Conservation (phyloP, 1,140 invertebrate species). For the Holcopasites calliopsidis region DNA sequence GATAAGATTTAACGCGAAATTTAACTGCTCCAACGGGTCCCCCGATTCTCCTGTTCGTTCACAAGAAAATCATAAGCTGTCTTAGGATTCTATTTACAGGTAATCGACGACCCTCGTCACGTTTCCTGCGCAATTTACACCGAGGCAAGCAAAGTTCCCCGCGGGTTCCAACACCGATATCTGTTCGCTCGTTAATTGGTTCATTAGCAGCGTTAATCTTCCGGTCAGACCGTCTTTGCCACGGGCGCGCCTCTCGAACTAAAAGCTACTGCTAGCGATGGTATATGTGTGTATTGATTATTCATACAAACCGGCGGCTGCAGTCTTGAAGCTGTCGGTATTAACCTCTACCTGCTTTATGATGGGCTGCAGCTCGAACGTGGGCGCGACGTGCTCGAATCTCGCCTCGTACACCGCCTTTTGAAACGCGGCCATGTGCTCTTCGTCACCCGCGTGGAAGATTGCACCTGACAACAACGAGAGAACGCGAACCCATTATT, state of each 20-base stretch:
- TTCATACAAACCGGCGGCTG: conserved; percentile 58
- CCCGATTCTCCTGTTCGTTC: no score
- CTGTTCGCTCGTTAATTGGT: no score
- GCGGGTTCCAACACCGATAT: no score
- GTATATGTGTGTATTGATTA: not conserved
- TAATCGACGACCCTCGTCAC: no score
- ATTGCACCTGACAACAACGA: conserved; percentile 65
- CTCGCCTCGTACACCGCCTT: conserved; percentile 62
- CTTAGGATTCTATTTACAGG: no score
- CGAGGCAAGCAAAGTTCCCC: no score
- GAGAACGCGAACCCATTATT: conserved; percentile 24
- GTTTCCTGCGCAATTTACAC: no score
- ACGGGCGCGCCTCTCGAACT: not conserved
- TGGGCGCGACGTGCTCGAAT: conserved; percentile 64
- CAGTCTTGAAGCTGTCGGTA: conserved; percentile 73
- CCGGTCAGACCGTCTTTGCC: not conserved
- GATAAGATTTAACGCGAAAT: no score
- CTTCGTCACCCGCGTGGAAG: conserved; percentile 67
- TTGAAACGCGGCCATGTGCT: conserved; percentile 60
- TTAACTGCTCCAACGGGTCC: no score
- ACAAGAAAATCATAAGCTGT: no score
- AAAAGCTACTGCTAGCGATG: not conserved
- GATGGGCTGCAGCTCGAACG: conserved; percentile 60
- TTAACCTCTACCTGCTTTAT: conserved; percentile 62
- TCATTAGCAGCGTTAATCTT: no score